Base-by-base conservation (phyloP, 2,113 vertebrate genomes). In the Melanotaenia duboulayi region DNA sequence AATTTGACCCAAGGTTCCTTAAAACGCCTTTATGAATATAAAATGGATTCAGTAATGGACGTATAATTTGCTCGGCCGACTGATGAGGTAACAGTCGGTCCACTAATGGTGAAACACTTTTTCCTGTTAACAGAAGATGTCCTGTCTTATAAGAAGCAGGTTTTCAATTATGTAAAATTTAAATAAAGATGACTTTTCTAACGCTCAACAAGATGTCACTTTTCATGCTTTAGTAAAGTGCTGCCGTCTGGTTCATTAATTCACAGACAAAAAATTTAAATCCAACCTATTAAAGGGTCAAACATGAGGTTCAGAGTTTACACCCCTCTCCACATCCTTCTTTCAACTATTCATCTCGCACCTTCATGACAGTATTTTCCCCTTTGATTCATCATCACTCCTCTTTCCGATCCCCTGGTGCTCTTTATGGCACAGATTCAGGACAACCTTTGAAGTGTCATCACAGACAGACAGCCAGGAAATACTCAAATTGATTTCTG, bases 271-370 rank as follows among this genome's bases (percentile, higher is more conserved):
- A n/a, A 71, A 48, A 73, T 71, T 54, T 66, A 80, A 69, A 56
- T 11, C 58, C 77, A 32, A 65, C 75, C 55, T 44, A 50, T 63
- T 32, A n/a, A 81, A 87, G 81, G 85, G 85, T 84, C 83, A 80
- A 71, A 70, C 48, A n/a, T 55, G 22, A 32, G 2, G 50, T 70
- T 44, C 25, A 25, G 16, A 71, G 61, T 68, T 67, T 35, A 55
- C 0, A 20, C 28, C 32, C 25, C 57, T 40, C 58, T 20, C 48
- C 14, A 10, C 65, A 20, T 65, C 59, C 6, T 40, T 65, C 51
- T 66, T 25, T 40, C 13, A 11, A 9, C 51, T 9, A 17, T 50
- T 42, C 51, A 24, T 60, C 59, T 12, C 23, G 13, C 10, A 44
- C 46, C 11, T 1, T 54, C 39, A 2, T 16, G 42, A 2, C 12